A percentile compares a stretch with the other conserved stretches of the same genome.
These are phyloP conservation scores for Hylomyscus alleni DNA, from an alignment of 2,797 vertebrate species.

Conservation along the genomic window DNA sequence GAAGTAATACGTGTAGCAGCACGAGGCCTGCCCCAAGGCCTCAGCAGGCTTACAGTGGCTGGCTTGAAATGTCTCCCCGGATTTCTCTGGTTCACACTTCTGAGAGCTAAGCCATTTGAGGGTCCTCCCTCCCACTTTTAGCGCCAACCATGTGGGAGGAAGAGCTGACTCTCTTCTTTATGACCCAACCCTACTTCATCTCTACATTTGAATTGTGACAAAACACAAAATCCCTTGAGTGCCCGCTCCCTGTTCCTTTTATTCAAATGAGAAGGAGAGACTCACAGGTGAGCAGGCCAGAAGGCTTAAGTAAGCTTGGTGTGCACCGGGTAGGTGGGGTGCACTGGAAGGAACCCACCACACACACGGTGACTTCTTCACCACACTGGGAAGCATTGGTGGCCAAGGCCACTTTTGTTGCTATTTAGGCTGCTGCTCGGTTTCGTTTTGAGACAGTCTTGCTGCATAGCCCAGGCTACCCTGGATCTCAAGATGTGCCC, in stretches of 20 bases:
- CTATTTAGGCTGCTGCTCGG: not conserved
- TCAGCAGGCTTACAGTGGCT: rapidly evolving
- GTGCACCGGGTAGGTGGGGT: not conserved
- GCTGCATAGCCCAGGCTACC: not conserved
- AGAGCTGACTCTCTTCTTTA: not conserved
- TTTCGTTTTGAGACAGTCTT: not conserved
- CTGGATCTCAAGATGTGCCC: not conserved
- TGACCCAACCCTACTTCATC: not conserved
- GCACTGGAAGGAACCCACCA: too few relatives aligned
- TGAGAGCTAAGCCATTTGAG: not conserved
- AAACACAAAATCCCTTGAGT: not conserved
- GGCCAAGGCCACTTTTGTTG: not conserved
- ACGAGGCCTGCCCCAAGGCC: not conserved
- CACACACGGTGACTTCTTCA: not conserved
- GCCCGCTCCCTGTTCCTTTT: not conserved
- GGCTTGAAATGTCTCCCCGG: not conserved
- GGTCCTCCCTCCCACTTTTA: not conserved
- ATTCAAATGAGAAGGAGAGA: not conserved
- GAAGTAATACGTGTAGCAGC: not conserved
- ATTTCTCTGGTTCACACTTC: not conserved
- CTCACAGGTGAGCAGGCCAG: not conserved
- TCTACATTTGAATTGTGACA: not conserved
- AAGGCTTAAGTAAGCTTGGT: not conserved
- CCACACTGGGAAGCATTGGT: not conserved
- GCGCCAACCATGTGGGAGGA: not conserved